Conservation (phyloP, 2,797 vertebrate species). For the Phalanger gymnotis region DNA sequence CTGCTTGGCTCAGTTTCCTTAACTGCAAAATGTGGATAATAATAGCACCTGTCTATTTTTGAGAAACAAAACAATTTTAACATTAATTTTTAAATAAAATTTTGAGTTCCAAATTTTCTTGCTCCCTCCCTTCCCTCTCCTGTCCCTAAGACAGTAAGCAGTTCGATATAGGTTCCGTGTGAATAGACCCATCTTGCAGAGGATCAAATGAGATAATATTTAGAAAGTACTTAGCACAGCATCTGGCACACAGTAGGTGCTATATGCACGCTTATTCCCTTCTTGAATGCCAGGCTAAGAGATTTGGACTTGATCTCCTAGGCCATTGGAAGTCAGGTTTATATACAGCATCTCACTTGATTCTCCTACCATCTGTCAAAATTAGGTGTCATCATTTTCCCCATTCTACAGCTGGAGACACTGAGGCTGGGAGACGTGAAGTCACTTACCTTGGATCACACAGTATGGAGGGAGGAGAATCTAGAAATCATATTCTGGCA, state of each 20-base stretch:
- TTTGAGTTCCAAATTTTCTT: background rate
- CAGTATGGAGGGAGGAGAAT: background rate
- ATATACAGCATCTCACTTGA: background rate
- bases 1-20: background rate
- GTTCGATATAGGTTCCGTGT: background rate
- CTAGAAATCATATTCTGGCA: background rate
- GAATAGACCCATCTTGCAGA: background rate
- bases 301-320: background rate
- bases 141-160: background rate
- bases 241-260: background rate
- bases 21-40: background rate
- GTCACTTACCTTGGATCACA: background rate
- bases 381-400: background rate
- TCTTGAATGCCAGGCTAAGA: background rate
- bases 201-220: background rate
- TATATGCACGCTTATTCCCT: background rate
- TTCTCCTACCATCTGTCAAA: background rate
- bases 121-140: background rate
- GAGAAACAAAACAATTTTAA: background rate
- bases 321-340: background rate
- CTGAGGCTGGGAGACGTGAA: background rate
- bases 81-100: background rate
- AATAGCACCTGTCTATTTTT: background rate
- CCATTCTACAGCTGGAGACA: background rate
- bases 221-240: background rate